These are phyloP conservation scores for Leptopilina boulardi DNA, from an alignment of 1,140 invertebrate species.

Conservation along the genomic window DNA sequence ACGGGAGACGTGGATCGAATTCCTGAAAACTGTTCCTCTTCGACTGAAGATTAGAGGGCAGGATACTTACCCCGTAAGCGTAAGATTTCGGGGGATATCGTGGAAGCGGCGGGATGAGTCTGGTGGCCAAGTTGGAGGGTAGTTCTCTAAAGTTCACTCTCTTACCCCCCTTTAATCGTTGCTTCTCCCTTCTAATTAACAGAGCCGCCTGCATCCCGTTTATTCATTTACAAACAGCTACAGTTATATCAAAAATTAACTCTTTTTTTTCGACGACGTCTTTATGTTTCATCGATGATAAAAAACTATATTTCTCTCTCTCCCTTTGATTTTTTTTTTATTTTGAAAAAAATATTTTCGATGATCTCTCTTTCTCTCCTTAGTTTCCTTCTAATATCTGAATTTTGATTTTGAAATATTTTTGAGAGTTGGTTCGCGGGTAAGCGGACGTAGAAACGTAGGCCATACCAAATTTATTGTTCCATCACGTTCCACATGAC, in stretches of 20 bases:
- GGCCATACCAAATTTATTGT: slow-evolving; percentile 8
- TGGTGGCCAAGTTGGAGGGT: slow-evolving; percentile 89
- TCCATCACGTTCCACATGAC: slow-evolving; percentile 26
- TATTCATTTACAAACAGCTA: slow-evolving; percentile 66
- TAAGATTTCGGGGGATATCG: slow-evolving; percentile 87
- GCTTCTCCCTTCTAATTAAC: slow-evolving; percentile 91
- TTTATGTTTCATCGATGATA: slow-evolving; percentile 19
- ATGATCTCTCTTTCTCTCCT: not conserved
- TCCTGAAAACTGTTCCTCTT: slow-evolving; percentile 26
- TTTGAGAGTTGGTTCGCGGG: slow-evolving; percentile 14
- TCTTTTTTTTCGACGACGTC: slow-evolving; percentile 44
- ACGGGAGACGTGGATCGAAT: not conserved
- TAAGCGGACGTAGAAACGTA: slow-evolving; percentile 30
- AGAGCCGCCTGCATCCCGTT: slow-evolving; percentile 91
- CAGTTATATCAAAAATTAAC: slow-evolving; percentile 44
- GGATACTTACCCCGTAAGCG: slow-evolving; percentile 78
- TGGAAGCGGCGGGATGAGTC: slow-evolving; percentile 89
- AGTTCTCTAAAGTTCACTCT: slow-evolving; percentile 85
- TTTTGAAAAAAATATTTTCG: not conserved
- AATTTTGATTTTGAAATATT: slow-evolving; percentile 14
- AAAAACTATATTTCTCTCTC: slow-evolving; percentile 37
- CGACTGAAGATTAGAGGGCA: not conserved
- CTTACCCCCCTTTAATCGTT: slow-evolving; percentile 86
- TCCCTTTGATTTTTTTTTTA: not conserved
- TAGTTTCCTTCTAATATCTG: not conserved